Evolutionary conservation across 2,113 vertebrate genomes (phyloP).

Genomic region (Lagenorhynchus albirostris): DNA sequence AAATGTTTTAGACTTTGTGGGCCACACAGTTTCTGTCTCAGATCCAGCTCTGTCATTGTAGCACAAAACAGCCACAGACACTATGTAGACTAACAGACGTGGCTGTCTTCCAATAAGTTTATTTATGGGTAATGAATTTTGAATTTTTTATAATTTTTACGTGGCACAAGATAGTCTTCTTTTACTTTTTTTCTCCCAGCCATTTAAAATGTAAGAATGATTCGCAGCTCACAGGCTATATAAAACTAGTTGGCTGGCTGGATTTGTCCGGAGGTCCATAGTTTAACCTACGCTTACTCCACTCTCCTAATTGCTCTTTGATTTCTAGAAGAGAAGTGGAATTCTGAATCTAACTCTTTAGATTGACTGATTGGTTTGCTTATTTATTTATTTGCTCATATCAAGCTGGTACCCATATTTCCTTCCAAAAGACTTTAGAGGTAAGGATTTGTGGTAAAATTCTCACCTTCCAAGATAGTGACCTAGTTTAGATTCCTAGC

Average conservation of each 20-base stretch:
- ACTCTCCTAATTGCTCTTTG: background rate
- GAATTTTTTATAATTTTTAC: background rate
- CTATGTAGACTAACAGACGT: background rate
- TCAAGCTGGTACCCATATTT: background rate
- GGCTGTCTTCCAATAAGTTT: background rate
- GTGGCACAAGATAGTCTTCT: background rate
- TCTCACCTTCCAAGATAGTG: background rate
- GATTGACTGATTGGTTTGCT: background rate
- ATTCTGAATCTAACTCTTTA: background rate
- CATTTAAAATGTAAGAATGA: background rate
- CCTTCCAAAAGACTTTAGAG: background rate
- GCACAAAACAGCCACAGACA: background rate
- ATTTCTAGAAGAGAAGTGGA: background rate
- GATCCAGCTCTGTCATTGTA: background rate
- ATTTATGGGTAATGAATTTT: background rate
- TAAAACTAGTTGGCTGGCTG: background rate
- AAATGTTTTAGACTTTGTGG: background rate
- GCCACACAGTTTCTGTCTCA: background rate
- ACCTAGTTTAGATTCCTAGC: background rate
- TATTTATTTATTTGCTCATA: background rate
- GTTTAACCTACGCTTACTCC: background rate
- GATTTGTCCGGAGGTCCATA: background rate
- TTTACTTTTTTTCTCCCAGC: background rate
- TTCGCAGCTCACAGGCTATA: background rate
- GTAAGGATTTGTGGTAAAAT: background rate